Evolutionary conservation across 2,888 invertebrate species (phyloP), one percentile per base, ranked within the genome.

Genomic region (Tricholauxania praeusta): DNA sequence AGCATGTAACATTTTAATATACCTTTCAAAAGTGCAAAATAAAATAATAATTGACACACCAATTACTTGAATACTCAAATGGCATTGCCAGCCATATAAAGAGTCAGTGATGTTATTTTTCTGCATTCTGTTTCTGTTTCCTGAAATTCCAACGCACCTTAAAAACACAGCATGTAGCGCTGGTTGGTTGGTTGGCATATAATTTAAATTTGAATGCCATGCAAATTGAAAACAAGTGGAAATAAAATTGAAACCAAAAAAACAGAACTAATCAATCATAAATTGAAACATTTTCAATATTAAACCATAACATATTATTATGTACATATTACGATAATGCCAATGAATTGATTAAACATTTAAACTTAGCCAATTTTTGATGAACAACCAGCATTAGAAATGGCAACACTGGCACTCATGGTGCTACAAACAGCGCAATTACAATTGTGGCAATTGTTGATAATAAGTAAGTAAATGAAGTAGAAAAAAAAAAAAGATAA

Each of bases 121-220:
- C 4, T 17, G 63, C 17, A 32, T 32, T 32, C 32, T 32, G 22
- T 39, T 17, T 47, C 47, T 62, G 17, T 63, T 63, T 63, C 63
- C 63, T 63, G 63, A 63, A 62, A 63, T 63, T 39, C 63, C 63
- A 39, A 63, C 63, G 63, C 63, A 47, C 63, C 63, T 63, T 19
- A 47, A 63, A 57, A 63, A 47, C 63, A 19, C 48, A 63, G 63
- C 63, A 19, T 32, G 63, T 63, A 10, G 10, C 32, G n/a, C 7
- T 32, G 32, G 32, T 10, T 10, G 10, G 1, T 10, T 39, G 39
- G 3, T 10, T 47, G 63, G 12, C 63, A 47, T 48, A 47, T n/a
- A 63, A 63, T 63, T 63, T 32, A 47, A 47, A 47, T 59, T 39
- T 59, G 39, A 60, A 57, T 19, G 48, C 10, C 67, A 28, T 53